Conservation (phyloP, 2,888 invertebrate species). For the Fragum fragum region DNA sequence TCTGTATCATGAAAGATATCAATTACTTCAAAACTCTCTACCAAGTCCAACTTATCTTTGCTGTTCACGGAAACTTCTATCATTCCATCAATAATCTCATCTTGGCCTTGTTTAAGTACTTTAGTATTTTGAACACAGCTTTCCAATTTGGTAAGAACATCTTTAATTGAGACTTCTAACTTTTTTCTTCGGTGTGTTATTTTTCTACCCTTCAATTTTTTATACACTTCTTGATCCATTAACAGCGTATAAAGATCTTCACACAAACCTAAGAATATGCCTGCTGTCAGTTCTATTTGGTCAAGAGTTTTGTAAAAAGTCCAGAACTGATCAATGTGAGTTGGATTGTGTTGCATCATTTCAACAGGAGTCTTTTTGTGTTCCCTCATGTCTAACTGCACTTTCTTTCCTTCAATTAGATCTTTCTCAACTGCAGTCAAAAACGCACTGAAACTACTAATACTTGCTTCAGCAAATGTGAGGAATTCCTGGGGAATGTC, state of each 20-base stretch:
- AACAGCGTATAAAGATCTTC: neutral
- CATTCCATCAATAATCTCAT: neutral
- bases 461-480: neutral
- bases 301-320: slow-evolving; percentile 5
- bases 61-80: neutral
- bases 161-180: neutral
- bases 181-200: neutral
- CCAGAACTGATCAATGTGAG: neutral
- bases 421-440: neutral
- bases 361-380: neutral
- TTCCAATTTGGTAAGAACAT: neutral
- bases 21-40: neutral
- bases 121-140: neutral
- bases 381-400: neutral
- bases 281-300: neutral
- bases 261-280: neutral
- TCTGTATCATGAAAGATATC: no score
- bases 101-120: neutral
- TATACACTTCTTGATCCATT: neutral
- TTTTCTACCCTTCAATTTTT: neutral
- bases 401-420: neutral
- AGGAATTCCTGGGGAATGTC: neutral
- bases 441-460: neutral
- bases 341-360: neutral
- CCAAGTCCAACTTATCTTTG: neutral